phyloP scores from a whole-genome alignment of 2,888 invertebrate species.

The Acanthosepion esculentum region DNA sequence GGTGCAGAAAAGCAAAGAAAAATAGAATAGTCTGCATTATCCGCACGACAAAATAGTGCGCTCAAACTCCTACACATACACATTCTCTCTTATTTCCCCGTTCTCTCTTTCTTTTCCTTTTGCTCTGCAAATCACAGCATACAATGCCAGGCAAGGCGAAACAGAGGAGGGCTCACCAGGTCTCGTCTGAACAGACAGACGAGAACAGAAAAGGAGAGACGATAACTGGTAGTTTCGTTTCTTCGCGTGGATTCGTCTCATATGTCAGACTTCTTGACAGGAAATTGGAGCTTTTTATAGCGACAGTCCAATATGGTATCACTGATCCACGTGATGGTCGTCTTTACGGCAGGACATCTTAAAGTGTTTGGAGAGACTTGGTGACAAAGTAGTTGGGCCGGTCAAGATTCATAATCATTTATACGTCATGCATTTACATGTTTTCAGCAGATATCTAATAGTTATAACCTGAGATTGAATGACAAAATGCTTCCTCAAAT shows the following conservation, averaged over 20 bases:
- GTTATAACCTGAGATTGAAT: too few relatives aligned
- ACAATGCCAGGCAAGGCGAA: neutral
- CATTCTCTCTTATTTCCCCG: neutral
- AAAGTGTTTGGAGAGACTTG: neutral
- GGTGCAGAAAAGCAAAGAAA: neutral
- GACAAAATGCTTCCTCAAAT: too few relatives aligned
- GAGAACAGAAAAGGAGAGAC: neutral
- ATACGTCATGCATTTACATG: too few relatives aligned
- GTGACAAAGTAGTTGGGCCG: neutral
- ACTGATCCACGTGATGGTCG: neutral
- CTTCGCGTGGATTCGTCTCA: neutral
- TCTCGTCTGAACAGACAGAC: neutral
- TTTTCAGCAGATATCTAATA: too few relatives aligned
- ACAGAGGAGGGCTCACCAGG: neutral
- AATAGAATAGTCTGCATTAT: neutral
- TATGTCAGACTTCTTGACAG: slow-evolving; percentile 33
- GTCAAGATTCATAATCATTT: neutral
- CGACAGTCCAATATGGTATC: slow-evolving; percentile 18
- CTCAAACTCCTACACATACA: neutral
- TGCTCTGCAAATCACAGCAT: neutral
- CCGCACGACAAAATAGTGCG: neutral
- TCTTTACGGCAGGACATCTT: neutral
- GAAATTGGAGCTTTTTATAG: slow-evolving; percentile 33
- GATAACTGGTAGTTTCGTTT: too few relatives aligned
- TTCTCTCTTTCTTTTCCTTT: neutral